These are phyloP conservation scores for Gallinago stenura DNA, from an alignment of 2,797 vertebrate species.

Conservation along the genomic window DNA sequence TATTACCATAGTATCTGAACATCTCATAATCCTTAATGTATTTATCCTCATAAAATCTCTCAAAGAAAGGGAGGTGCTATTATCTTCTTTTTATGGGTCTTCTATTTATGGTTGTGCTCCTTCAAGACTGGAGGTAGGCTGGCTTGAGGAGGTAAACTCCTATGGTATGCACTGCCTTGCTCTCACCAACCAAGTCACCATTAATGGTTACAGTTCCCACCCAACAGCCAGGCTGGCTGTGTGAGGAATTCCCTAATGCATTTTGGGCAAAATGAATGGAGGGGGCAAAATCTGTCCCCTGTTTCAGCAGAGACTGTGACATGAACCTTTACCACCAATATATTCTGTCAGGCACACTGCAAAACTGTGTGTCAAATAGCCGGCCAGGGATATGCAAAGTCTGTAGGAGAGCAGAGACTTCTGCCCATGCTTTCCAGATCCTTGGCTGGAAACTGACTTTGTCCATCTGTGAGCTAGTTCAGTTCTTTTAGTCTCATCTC, in stretches of 20 bases:
- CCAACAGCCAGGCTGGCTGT: background rate
- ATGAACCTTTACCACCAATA: background rate
- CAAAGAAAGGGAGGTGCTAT: background rate
- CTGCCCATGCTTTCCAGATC: background rate
- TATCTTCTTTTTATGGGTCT: background rate
- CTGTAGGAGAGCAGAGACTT: background rate
- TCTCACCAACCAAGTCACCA: background rate
- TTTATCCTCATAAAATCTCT: background rate
- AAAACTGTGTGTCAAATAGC: background rate
- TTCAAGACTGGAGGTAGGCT: background rate
- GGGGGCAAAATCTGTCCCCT: rapidly evolving
- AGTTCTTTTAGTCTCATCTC: background rate
- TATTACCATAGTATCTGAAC: background rate
- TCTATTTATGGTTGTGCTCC: background rate
- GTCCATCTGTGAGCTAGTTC: background rate
- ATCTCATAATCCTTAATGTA: background rate
- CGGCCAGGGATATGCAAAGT: background rate
- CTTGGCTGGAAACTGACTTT: background rate
- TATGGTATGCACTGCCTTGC: rapidly evolving
- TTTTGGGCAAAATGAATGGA: background rate
- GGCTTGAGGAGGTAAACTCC: background rate
- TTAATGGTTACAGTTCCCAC: background rate
- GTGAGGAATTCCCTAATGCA: rapidly evolving
- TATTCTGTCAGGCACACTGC: background rate
- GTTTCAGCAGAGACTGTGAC: background rate